Base-by-base conservation (phyloP, 2,888 invertebrate genomes). In the Coenonympha glycerion region DNA sequence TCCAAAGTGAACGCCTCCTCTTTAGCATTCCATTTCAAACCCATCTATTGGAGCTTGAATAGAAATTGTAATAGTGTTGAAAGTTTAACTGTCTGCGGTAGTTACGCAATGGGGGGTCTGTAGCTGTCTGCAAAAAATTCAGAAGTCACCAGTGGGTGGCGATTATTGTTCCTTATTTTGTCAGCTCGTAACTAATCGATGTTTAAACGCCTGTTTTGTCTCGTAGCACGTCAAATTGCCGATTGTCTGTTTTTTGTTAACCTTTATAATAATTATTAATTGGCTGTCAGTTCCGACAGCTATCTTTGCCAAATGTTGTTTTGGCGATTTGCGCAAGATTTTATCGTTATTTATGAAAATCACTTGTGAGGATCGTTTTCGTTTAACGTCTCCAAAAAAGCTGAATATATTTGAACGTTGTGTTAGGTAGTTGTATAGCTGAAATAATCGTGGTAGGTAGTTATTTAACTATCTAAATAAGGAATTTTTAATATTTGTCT, bases 51-150 rank as follows among this genome's bases (percentile, higher is more conserved):
- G 5, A 9, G 28, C 16, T 21, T 21, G 31, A 44, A 44, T 33
- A 19, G 42, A 31, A 44, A 44, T 31, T 44, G 31, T 30, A 28
- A 42, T 33, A 59, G 73, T 67, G 75, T 69, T 70, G 74, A 76
- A 75, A 70, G 71, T 62, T 70, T 60, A 68, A 69, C 72, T 68
- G 67, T 70, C 53, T 66, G 69, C 55, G 71, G 73, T 65, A 44
- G 61, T 46, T 49, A 53, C 72, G 49, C 74, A 49, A 41, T 64
- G 56, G 76, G 79, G 63, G 55, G 66, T 59, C 65, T 40, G 6
- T n/a, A n/a, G 28, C 15, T 39, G 46, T 33, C 47, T 33, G 62
- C 61, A 70, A 78, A 76, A 77, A 77, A 68, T 42, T 58, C 64
- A 62, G 74, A 60, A 75, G 73, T 11, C 15, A 24, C 9, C 6